phyloP scores from a whole-genome alignment of 2,113 vertebrate species.

The Eulacestoma nigropectus region DNA sequence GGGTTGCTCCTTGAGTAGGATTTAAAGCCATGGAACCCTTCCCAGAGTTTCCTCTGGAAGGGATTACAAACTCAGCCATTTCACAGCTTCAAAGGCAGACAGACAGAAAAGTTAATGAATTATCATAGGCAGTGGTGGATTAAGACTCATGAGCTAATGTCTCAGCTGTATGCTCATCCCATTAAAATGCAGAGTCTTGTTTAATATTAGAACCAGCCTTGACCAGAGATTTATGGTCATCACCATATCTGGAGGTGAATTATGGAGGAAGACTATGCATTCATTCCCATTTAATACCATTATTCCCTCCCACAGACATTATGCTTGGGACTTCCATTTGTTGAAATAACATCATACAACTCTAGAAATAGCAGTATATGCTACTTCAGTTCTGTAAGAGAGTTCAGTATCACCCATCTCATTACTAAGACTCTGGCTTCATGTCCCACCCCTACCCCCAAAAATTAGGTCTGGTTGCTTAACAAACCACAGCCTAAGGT shows the following conservation, averaged over 20 bases:
- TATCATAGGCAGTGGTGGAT: not conserved
- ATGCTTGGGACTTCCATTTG: not conserved
- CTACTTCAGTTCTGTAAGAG: not conserved
- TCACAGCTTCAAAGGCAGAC: not conserved
- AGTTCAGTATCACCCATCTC: not conserved
- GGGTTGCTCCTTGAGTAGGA: not conserved
- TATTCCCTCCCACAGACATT: not conserved
- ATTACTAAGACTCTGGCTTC: not conserved
- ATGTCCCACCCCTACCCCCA: not conserved
- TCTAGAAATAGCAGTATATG: not conserved
- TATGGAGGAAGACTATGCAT: not conserved
- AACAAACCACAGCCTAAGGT: not conserved
- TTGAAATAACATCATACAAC: not conserved
- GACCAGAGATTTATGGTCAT: not conserved
- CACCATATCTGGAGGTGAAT: not conserved
- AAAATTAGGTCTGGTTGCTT: not conserved
- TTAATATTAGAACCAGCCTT: not conserved
- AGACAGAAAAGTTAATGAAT: not conserved
- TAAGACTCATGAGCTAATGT: not conserved
- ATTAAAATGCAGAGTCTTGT: not conserved
- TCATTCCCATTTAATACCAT: not conserved
- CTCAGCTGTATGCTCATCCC: not conserved
- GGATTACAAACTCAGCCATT: not conserved
- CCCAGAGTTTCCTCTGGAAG: not conserved
- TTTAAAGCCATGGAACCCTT: not conserved